A percentile compares a stretch with the other conserved stretches of the same genome.
Conservation (phyloP, 1,140 invertebrate species). For the Rhagoletis pomonella region DNA sequence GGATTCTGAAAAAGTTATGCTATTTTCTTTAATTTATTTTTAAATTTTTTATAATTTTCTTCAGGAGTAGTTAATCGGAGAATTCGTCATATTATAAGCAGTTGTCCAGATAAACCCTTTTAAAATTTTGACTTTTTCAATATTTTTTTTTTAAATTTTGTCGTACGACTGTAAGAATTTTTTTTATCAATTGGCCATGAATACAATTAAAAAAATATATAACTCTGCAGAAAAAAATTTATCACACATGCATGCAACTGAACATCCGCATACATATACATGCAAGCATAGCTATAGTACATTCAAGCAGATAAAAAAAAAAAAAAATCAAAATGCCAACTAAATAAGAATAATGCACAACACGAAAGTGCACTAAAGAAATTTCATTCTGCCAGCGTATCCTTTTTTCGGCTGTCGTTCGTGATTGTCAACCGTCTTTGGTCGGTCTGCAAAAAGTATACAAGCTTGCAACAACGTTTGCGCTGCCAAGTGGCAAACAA, state of each 20-base stretch:
- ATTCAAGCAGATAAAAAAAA: neutral
- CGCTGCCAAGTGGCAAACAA: conserved; percentile 35
- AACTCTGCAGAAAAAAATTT: neutral
- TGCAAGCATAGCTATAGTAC: too few species aligned
- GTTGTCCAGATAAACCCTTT: too few species aligned
- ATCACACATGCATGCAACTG: neutral
- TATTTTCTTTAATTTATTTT: too few species aligned
- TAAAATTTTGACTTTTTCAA: too few species aligned
- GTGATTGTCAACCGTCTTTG: conserved; percentile 47
- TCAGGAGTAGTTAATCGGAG: too few species aligned
- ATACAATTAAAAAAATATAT: neutral
- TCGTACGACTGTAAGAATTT: too few species aligned
- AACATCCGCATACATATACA: neutral
- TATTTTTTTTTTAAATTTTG: too few species aligned
- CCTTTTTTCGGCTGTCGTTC: conserved; percentile 60
- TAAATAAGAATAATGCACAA: conserved; percentile 74
- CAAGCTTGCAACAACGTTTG: conserved; percentile 11
- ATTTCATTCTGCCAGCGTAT: conserved; percentile 54
- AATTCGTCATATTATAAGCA: too few species aligned
- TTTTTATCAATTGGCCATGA: too few species aligned
- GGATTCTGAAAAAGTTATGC: too few species aligned
- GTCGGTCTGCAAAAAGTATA: neutral
- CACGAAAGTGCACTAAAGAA: conserved; percentile 73
- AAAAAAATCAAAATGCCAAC: conserved; percentile 53
- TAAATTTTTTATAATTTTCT: too few species aligned